Conservation (phyloP, 2,113 vertebrate genomes). For the Uropsilus gracilis region DNA sequence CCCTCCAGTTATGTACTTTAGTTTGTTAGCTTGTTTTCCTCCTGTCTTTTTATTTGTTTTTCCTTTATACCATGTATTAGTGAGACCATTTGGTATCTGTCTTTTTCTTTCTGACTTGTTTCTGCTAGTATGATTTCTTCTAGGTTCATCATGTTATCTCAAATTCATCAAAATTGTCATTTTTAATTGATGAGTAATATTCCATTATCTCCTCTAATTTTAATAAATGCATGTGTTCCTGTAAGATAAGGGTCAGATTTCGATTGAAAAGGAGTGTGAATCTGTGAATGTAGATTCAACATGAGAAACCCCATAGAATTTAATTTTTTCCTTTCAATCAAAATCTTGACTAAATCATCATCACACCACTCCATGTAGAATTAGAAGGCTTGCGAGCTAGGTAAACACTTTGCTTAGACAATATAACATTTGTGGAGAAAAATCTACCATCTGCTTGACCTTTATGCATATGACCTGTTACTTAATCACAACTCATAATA, state of each 20-base stretch:
- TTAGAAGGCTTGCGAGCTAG: background rate
- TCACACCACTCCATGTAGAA: background rate
- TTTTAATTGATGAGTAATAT: no score
- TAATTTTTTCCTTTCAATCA: background rate
- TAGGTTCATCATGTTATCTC: no score
- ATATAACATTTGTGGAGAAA: background rate
- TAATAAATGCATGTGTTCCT: background rate
- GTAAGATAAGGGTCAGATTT: background rate
- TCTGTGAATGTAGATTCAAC: background rate
- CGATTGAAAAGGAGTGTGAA: background rate
- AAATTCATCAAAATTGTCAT: no score
- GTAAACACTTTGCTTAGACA: background rate
- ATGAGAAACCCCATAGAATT: background rate
- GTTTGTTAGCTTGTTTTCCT: no score
- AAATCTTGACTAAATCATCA: background rate
- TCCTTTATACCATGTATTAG: no score
- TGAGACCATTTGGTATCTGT: no score
- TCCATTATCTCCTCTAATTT: background rate
- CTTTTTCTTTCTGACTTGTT: no score
- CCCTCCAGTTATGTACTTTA: no score
- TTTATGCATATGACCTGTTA: no score
- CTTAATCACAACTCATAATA: no score
- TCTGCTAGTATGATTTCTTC: no score
- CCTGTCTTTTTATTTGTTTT: no score
- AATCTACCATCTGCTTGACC: background rate